Evolutionary conservation across 2,113 vertebrate genomes (phyloP), one percentile per base, ranked within the genome.

Genomic region (Choloepus hoffmanni): DNA sequence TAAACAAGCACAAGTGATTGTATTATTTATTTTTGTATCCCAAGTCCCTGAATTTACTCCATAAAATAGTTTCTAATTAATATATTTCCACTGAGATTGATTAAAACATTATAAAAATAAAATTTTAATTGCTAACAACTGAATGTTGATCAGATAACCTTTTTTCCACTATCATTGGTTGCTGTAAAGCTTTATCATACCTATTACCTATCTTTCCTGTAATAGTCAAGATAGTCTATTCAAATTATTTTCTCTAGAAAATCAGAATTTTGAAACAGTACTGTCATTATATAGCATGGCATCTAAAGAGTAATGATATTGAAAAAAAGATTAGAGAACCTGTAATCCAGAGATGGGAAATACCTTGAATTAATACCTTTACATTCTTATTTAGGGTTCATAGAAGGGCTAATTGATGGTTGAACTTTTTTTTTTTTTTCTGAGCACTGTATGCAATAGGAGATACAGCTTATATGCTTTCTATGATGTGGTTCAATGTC

Each of bases 41-140:
- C 13, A 2, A n/a, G 11, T 48, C 14, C 86, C 83, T 28, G 33
- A 81, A 81, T 72, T 58, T 81, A 36, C 26, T 85, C 48, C 28
- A 76, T 68, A 76, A 82, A 93, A 72, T 2, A 74, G 24, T 83
- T 85, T 92, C 3, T 45, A 63, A 74, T 60, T 90, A 87, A 84
- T 70, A 30, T 53, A 73, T 90, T 90, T 88, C 21, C 60, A 74
- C 78, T 76, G 53, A 90, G 2, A 5, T 43, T 89, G 5, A 62
- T 14, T 36, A 92, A 95, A 78, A 67, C 5, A n/a, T 55, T 65
- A 65, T 73, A 62, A 40, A 63, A 68, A 68, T 68, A 68, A n/a
- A 68, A 68, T 68, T 12, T 68, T 68, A 68, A 36, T 68, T 68
- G n/a, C 82, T 82, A 62, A 73, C 14, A 91, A n/a, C 28, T 86